Evolutionary conservation across 2,113 vertebrate genomes (phyloP).

Genomic region (Micronisus gabar): DNA sequence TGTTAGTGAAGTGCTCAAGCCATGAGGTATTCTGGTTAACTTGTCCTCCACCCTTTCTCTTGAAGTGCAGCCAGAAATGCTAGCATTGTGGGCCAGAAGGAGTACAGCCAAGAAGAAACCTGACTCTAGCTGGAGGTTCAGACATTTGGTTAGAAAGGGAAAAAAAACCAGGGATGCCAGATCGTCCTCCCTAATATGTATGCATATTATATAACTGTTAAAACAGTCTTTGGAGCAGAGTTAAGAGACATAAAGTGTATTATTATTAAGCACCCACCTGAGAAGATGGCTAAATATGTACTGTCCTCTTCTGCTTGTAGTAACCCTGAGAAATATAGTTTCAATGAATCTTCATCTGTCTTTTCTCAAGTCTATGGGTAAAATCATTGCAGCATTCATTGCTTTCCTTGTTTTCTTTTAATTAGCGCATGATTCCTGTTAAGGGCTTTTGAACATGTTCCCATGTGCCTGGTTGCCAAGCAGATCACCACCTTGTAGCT

Average conservation of each 20-base stretch:
- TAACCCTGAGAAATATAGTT: background rate
- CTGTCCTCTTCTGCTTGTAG: background rate
- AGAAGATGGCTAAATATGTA: background rate
- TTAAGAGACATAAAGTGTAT: background rate
- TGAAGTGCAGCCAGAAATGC: background rate
- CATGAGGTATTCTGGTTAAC: background rate
- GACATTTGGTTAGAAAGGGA: background rate
- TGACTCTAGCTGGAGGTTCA: background rate
- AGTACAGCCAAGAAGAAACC: conserved; percentile 9
- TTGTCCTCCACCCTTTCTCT: background rate
- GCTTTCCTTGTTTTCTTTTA: background rate
- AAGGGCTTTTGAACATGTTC: background rate
- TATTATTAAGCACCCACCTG: background rate
- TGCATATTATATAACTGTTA: background rate
- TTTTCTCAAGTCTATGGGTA: background rate
- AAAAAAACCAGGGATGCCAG: background rate
- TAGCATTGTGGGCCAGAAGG: background rate
- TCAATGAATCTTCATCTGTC: background rate
- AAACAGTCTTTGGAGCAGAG: background rate
- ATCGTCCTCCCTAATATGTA: background rate
- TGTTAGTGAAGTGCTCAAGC: background rate
- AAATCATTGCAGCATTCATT: background rate
- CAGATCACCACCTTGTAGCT: background rate
- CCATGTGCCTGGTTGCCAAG: background rate
- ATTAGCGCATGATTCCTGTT: background rate